Conservation (phyloP, 2,888 invertebrate genomes). For the Tiphia femorata region DNA sequence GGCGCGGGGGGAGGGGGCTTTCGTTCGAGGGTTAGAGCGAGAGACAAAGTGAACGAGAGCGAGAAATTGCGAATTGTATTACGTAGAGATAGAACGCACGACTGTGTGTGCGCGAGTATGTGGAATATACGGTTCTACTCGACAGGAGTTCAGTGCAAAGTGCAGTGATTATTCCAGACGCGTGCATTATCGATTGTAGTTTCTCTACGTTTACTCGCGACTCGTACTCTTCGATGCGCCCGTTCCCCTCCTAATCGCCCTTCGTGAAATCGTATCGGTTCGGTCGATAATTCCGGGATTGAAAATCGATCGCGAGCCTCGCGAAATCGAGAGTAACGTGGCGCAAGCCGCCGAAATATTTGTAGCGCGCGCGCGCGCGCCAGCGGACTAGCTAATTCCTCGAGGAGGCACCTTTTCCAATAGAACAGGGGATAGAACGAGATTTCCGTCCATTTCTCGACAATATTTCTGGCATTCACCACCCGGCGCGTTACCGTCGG, state of each 20-base stretch:
- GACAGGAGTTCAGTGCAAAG: conserved; percentile 55
- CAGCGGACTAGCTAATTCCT: too few species aligned
- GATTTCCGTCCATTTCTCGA: not conserved
- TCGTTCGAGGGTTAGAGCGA: not conserved
- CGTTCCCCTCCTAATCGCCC: not conserved
- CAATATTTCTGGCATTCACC: not conserved
- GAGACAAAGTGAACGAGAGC: not conserved
- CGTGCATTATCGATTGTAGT: conserved; percentile 33
- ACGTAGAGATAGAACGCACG: too few species aligned
- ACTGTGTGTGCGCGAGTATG: conserved; percentile 7
- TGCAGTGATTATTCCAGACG: conserved; percentile 53
- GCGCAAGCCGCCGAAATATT: too few species aligned
- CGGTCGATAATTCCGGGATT: not conserved
- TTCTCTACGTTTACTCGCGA: not conserved
- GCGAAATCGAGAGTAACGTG: too few species aligned
- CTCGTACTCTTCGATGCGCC: not conserved
- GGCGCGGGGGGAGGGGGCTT: not conserved
- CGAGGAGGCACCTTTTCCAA: too few species aligned
- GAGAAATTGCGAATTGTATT: not conserved
- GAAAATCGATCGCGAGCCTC: too few species aligned
- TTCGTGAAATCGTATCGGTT: not conserved
- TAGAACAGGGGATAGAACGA: not conserved
- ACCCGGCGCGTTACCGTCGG: not conserved
- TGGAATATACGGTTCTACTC: conserved; percentile 4
- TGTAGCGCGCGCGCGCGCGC: too few species aligned